Conservation (phyloP, 2,113 vertebrate genomes). For the Podarcis muralis region DNA sequence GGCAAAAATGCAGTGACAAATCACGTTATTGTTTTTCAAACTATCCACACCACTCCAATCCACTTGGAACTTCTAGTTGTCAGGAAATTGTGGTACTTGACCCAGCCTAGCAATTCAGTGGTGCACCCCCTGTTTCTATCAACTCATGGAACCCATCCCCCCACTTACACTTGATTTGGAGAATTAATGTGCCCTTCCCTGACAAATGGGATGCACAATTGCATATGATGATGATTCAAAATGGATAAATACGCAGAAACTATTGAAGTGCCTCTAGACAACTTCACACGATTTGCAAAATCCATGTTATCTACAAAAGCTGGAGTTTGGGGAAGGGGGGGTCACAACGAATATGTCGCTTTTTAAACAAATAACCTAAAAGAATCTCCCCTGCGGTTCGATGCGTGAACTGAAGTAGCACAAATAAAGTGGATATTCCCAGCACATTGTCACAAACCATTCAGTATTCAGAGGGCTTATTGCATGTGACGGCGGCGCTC, state of each 20-base stretch:
- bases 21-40: background rate
- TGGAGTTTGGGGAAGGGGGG: background rate
- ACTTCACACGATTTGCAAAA: background rate
- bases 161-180: background rate
- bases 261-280: background rate
- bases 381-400: accelerated
- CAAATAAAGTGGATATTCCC: background rate
- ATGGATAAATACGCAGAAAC: background rate
- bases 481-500: slow-evolving; percentile 25
- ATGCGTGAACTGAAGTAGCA: background rate
- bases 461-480: slow-evolving; percentile 30
- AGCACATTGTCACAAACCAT: slow-evolving; percentile 10
- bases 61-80: background rate
- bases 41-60: background rate
- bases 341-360: no score
- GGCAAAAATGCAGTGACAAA: background rate
- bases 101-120: background rate
- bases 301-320: background rate
- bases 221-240: background rate
- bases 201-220: no score
- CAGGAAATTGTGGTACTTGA: background rate
- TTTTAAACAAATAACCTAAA: no score
- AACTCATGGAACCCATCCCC: no score
- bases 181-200: background rate
- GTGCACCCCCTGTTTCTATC: background rate